Evolutionary conservation across 2,888 invertebrate species (phyloP).

Genomic region (Ecliptopera silaceata): DNA sequence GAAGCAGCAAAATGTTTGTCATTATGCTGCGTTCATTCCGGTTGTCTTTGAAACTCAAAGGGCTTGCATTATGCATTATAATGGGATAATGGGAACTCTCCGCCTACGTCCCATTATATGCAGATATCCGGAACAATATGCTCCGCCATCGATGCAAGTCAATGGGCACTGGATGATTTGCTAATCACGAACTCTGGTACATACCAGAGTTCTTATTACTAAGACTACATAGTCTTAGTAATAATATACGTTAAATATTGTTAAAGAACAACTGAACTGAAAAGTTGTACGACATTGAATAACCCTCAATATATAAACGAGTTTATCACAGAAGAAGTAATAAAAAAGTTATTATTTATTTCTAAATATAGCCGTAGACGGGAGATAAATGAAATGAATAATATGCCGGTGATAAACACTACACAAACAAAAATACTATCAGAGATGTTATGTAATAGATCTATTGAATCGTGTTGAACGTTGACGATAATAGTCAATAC

Average conservation of each 20-base stretch:
- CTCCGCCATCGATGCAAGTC: constrained; percentile 39
- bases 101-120: constrained; percentile 77
- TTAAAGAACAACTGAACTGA: no score
- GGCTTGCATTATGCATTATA: constrained; percentile 52
- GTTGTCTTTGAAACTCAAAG: constrained; percentile 25
- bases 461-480: constrained; percentile 48
- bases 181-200: constrained; percentile 43
- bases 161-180: constrained; percentile 48
- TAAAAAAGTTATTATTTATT: constrained; percentile 24
- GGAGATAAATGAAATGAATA: constrained; percentile 28
- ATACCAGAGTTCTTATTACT: no score
- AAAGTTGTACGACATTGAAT: background rate
- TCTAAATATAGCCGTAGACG: constrained; percentile 30
- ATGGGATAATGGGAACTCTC: constrained; percentile 60
- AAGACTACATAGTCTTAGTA: no score
- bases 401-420: constrained; percentile 30
- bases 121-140: constrained; percentile 61
- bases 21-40: constrained; percentile 20
- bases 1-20: constrained; percentile 24
- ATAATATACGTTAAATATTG: no score
- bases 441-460: constrained; percentile 36
- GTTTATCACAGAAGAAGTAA: background rate
- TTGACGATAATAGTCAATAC: background rate
- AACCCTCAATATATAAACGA: background rate
- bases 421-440: constrained; percentile 36